These are phyloP conservation scores for Nasalis larvatus DNA, from an alignment of 2,113 vertebrate genomes.

Conservation along the genomic window DNA sequence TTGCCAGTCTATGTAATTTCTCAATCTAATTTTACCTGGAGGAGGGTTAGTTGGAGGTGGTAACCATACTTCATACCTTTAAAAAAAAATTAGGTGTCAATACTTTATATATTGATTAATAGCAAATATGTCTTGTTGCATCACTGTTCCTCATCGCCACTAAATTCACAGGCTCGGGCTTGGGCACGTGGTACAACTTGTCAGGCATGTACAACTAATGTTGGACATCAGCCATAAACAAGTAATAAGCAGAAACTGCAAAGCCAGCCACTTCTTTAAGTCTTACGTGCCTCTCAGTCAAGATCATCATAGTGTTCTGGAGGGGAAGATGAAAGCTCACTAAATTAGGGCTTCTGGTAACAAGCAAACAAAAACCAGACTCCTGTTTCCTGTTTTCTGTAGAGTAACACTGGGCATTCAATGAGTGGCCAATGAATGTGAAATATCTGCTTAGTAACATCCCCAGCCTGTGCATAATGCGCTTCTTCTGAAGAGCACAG, in stretches of 20 bases:
- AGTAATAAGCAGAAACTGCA: background rate
- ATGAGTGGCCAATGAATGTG: background rate
- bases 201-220: background rate
- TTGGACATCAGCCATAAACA: background rate
- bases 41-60: background rate
- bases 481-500: background rate
- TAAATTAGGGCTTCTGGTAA: background rate
- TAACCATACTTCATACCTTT: background rate
- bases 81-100: background rate
- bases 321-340: background rate
- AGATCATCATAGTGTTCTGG: background rate
- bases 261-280: background rate
- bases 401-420: background rate
- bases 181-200: rapidly evolving
- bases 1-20: background rate
- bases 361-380: background rate
- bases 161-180: background rate
- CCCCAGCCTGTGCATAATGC: background rate
- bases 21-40: background rate
- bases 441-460: background rate
- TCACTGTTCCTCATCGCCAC: background rate
- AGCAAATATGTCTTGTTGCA: background rate
- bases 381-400: background rate
- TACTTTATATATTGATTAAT: background rate
- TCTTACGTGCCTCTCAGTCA: rapidly evolving